Conservation (phyloP, 2,797 vertebrate genomes). For the Sebastes trivittatus region DNA sequence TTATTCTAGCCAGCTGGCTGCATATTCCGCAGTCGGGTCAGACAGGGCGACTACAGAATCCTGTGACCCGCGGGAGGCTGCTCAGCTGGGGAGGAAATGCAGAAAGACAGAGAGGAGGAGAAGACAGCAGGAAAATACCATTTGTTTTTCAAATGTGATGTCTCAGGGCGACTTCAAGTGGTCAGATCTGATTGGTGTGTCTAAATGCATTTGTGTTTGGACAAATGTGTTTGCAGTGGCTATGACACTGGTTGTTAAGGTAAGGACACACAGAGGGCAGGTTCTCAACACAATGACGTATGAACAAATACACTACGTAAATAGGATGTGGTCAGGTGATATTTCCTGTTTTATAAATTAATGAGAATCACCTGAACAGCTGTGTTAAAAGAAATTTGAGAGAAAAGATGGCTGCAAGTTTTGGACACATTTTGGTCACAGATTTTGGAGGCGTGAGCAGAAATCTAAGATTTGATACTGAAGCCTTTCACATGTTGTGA, state of each 20-base stretch:
- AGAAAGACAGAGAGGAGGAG: not conserved
- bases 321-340: not conserved
- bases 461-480: not conserved
- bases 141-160: conserved; percentile 4
- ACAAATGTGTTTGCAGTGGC: not conserved
- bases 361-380: no score
- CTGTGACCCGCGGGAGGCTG: conserved; percentile 23
- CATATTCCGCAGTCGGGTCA: not conserved
- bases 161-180: not conserved
- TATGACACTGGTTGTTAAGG: not conserved
- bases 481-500: no score
- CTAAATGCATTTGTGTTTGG: not conserved
- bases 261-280: not conserved
- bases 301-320: not conserved
- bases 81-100: not conserved
- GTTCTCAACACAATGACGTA: not conserved
- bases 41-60: conserved; percentile 3
- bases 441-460: not conserved
- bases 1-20: conserved; percentile 58
- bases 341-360: not conserved
- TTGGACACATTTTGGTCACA: no score
- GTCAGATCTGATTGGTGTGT: not conserved
- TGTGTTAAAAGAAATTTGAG: not conserved
- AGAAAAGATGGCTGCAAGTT: not conserved
- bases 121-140: not conserved